A percentile compares a stretch with the other conserved stretches of the same genome.
These are phyloP conservation scores for Bombus breviceps DNA, from an alignment of 1,140 invertebrate genomes.

Conservation along the genomic window DNA sequence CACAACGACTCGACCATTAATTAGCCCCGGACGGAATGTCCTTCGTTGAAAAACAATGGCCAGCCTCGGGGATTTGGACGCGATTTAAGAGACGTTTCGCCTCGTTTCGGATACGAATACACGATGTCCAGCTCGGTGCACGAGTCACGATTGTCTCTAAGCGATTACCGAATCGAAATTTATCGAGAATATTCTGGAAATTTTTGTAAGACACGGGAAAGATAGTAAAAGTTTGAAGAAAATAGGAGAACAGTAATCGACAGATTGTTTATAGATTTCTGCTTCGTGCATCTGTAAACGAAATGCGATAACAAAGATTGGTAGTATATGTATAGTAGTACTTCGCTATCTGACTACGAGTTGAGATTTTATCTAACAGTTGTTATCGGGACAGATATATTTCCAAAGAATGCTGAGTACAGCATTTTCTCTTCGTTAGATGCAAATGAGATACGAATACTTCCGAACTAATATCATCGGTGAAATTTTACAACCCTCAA, in stretches of 20 bases:
- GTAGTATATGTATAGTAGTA: too few relatives aligned
- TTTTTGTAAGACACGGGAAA: neutral
- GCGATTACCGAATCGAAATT: neutral
- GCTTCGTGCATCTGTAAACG: too few relatives aligned
- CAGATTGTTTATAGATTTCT: too few relatives aligned
- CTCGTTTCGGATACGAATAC: neutral
- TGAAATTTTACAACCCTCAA: neutral
- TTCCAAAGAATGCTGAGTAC: too few relatives aligned
- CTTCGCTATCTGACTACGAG: too few relatives aligned
- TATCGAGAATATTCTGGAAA: neutral
- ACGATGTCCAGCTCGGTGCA: too few relatives aligned
- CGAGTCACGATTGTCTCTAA: neutral
- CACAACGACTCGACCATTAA: conserved; percentile 1
- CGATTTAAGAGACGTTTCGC: neutral
- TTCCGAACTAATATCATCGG: neutral
- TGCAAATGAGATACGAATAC: too few relatives aligned
- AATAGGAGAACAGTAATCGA: too few relatives aligned
- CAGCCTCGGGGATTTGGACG: neutral
- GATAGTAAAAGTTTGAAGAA: neutral
- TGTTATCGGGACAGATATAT: too few relatives aligned
- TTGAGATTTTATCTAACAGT: too few relatives aligned
- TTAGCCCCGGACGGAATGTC: neutral
- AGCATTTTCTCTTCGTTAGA: too few relatives aligned
- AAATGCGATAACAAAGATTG: too few relatives aligned
- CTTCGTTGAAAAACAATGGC: conserved; percentile 1